Conservation (phyloP, 2,888 invertebrate species). For the Mesorhabditis belari region DNA sequence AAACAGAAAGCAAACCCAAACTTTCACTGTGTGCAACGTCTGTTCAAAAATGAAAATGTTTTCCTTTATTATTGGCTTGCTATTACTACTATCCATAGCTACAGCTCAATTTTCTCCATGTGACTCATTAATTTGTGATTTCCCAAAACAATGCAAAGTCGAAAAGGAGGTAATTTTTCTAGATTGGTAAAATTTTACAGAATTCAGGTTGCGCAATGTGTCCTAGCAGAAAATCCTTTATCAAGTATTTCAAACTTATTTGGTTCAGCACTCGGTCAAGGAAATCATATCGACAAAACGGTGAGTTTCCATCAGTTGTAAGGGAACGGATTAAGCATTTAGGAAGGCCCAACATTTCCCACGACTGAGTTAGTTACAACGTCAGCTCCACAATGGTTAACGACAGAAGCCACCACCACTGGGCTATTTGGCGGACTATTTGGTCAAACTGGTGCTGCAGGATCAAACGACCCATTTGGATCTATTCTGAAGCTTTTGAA, state of each 20-base stretch:
- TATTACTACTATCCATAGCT: not conserved
- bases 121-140: conserved; percentile 32
- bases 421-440: not conserved
- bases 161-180: conserved; percentile 26
- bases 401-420: not conserved
- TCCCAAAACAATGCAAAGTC: conserved; percentile 26
- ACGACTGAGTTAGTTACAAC: not conserved
- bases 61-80: not conserved
- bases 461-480: not conserved
- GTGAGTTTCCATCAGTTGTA: no score
- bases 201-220: conserved; percentile 32
- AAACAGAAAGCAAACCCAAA: no score
- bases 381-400: not conserved
- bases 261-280: not conserved
- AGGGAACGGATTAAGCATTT: no score
- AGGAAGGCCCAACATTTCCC: not conserved
- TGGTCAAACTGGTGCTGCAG: not conserved
- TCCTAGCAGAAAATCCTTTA: no score
- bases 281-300: no score
- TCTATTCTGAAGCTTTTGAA: not conserved
- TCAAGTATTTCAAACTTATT: not conserved
- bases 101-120: conserved; percentile 11
- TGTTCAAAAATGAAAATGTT: no score
- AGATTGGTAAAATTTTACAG: no score
- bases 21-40: no score